A percentile compares a stretch with the other conserved stretches of the same genome.
These are phyloP conservation scores for Microplitis mediator DNA, from an alignment of 1,140 invertebrate species.

Conservation along the genomic window DNA sequence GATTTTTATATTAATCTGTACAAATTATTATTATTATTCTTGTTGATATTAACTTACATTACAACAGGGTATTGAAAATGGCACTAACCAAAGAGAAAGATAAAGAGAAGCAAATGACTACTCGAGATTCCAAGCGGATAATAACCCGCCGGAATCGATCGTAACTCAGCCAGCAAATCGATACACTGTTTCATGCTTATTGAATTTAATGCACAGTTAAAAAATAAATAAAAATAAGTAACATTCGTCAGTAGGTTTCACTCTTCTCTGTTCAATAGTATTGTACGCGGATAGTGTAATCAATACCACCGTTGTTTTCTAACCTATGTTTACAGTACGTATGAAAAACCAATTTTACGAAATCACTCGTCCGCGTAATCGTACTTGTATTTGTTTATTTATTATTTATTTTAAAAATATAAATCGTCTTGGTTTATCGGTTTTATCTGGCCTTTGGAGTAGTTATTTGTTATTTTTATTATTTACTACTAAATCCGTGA, in stretches of 20 bases:
- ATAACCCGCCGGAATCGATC: slow-evolving; percentile 16
- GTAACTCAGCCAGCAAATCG: neutral
- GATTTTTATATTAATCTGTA: no score
- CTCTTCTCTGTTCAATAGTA: neutral
- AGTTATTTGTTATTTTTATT: neutral
- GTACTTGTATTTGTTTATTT: no score
- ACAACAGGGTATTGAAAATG: no score
- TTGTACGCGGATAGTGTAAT: neutral
- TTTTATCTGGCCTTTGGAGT: neutral
- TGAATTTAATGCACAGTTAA: slow-evolving; percentile 14
- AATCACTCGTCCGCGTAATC: no score
- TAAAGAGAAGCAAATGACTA: neutral
- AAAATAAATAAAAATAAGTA: neutral
- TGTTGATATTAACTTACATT: no score
- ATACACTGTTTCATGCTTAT: slow-evolving; percentile 2
- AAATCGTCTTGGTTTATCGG: neutral
- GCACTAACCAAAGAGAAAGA: no score
- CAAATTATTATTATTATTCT: no score
- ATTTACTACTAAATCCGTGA: neutral
- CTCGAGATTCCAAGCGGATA: slow-evolving; percentile 5
- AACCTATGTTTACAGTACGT: no score
- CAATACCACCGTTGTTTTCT: no score
- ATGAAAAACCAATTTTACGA: no score
- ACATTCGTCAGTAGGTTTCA: neutral
- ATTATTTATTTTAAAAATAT: neutral